Percentiles rank a stretch among this genome's conserved stretches.
Conservation (phyloP, 2,797 vertebrate species). For the Mormyrus hasselquistii region DNA sequence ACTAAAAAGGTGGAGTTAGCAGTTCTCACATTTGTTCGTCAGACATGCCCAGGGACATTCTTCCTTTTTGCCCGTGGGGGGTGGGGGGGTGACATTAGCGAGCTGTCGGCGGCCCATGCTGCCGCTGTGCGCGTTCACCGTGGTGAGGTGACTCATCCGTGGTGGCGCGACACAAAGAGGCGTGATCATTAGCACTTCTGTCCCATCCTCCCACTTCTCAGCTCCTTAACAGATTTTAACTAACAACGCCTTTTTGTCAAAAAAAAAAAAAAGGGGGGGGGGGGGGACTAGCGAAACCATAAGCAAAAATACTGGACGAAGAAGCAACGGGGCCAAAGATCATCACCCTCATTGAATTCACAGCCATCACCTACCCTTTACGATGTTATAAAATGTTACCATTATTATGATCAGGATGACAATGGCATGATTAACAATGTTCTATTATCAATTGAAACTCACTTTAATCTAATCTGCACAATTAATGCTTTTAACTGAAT, state of each 20-base stretch:
- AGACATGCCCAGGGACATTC: not conserved
- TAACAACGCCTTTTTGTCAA: constrained; percentile 47
- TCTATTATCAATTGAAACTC: not conserved
- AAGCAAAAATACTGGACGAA: too few species aligned
- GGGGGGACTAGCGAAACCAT: not conserved
- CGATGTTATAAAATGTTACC: not conserved
- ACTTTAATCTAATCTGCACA: not conserved
- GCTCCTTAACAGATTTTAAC: constrained; percentile 61
- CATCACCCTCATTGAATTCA: constrained; percentile 23
- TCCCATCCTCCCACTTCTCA: constrained; percentile 57
- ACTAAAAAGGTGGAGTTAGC: not conserved
- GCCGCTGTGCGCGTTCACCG: constrained; percentile 51
- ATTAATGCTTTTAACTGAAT: not conserved
- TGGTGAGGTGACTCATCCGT: constrained; percentile 55
- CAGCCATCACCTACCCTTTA: not conserved
- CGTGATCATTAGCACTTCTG: constrained; percentile 65
- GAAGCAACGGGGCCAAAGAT: constrained; percentile 38
- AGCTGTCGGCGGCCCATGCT: constrained; percentile 39
- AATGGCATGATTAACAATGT: not conserved
- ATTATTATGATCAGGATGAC: not conserved
- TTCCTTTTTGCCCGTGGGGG: not conserved
- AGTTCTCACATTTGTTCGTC: not conserved
- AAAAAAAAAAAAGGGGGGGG: constrained; percentile 9
- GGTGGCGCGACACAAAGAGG: constrained; percentile 47
- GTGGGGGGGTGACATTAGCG: not conserved